Evolutionary conservation across 2,797 vertebrate species (phyloP).

Genomic region (Alca torda): DNA sequence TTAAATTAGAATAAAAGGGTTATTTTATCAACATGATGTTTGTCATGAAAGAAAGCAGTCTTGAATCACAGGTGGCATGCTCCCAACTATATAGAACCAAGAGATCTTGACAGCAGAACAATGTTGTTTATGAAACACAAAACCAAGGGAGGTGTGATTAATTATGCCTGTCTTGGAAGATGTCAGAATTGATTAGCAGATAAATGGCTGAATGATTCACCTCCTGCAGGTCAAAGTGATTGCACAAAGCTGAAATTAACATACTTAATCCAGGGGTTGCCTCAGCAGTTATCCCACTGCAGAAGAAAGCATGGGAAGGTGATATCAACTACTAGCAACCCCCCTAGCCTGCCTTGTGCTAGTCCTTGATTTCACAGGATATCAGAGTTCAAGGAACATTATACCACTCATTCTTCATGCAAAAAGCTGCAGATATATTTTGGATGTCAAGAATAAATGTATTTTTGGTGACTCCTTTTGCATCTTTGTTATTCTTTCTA

Average conservation of each 20-base stretch:
- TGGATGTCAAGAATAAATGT: neutral
- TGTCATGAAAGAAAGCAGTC: slow-evolving; percentile 2
- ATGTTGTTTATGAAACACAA: slow-evolving; percentile 70
- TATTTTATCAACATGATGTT: slow-evolving; percentile 48
- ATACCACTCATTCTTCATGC: neutral
- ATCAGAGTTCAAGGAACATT: neutral
- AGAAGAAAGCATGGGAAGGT: slow-evolving; percentile 18
- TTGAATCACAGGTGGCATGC: slow-evolving; percentile 47
- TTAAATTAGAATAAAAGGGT: slow-evolving; percentile 31
- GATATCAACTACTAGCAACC: neutral
- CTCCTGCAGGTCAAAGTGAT: slow-evolving; percentile 69
- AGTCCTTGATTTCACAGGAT: neutral
- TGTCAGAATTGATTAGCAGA: slow-evolving; percentile 71
- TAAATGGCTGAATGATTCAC: slow-evolving; percentile 71
- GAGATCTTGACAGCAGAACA: slow-evolving; percentile 56
- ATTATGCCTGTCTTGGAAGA: slow-evolving; percentile 68
- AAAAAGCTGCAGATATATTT: neutral
- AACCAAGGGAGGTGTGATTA: slow-evolving; percentile 69
- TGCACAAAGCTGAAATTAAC: slow-evolving; percentile 66
- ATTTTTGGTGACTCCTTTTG: neutral
- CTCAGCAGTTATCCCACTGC: slow-evolving; percentile 53
- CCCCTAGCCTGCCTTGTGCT: neutral
- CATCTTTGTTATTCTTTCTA: neutral
- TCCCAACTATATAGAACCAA: slow-evolving; percentile 30
- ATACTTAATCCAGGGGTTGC: slow-evolving; percentile 38